Conservation (phyloP, 2,888 invertebrate species). For the Disparrhopalites patrizii region DNA sequence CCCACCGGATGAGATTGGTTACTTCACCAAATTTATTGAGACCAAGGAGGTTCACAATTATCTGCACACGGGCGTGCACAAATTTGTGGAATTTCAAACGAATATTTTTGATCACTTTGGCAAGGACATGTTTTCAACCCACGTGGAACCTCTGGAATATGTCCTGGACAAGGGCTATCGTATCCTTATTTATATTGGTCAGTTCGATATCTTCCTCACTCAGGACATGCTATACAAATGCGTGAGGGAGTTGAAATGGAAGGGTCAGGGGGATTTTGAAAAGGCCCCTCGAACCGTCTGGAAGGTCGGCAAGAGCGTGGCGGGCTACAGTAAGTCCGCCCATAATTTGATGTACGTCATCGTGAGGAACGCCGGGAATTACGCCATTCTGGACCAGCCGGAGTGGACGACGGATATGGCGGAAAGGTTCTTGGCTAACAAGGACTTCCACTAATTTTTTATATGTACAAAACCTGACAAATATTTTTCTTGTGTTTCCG, state of each 20-base stretch:
- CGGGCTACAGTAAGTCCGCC: conserved; percentile 69
- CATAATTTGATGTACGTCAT: conserved; percentile 68
- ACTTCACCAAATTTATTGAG: conserved; percentile 65
- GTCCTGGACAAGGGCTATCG: conserved; percentile 61
- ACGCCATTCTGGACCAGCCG: background rate
- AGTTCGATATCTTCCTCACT: conserved; percentile 84
- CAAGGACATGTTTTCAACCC: background rate
- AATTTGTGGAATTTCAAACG: background rate
- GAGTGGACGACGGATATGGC: background rate
- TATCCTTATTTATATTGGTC: conserved; percentile 76
- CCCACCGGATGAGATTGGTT: background rate
- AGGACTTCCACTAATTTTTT: no score
- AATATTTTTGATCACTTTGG: background rate
- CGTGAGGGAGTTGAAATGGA: conserved; percentile 67
- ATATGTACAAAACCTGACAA: no score
- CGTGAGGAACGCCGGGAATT: conserved; percentile 67
- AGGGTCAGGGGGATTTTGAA: conserved; percentile 62
- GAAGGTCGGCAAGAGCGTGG: conserved; percentile 62
- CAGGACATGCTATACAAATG: conserved; percentile 79
- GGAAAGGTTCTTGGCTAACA: background rate
- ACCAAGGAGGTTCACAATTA: conserved; percentile 59
- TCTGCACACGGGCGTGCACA: background rate
- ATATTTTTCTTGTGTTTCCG: no score
- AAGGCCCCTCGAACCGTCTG: conserved; percentile 64
- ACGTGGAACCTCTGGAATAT: conserved; percentile 55